Evolutionary conservation across 1,140 invertebrate species (phyloP), one percentile per base, ranked within the genome.

Genomic region (Drosophila seguyi): DNA sequence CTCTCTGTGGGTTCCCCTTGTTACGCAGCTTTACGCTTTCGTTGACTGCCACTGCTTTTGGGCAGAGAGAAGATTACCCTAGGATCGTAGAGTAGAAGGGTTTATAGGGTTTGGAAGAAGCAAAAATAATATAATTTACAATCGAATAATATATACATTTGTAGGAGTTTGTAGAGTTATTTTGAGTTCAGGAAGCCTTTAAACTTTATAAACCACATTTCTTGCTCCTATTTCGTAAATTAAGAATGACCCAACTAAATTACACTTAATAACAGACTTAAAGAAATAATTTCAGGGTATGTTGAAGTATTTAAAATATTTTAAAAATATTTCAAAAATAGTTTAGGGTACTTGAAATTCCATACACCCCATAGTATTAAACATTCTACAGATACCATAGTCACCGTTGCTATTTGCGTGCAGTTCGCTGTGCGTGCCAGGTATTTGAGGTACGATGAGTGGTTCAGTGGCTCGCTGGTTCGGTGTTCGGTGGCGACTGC

Each of bases 1-100:
- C 8, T 7, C 3, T 29, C 14, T 18, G n/a, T 59, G 52, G 47
- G 73, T 65, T 71, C 78, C 85, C 47, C 66, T 50, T 72, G 72
- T 87, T 87, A 88, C 79, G 84, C 75, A 80, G 62, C 34, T 38
- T 69, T 67, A 44, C 84, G 84, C 83, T 87, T 87, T 87, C 83
- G 61, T 83, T 87, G 69, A 56, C 75, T 66, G 58, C 60, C 63
- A 36, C 74, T 50, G 67, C 44, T 39, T 61, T 68, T 76, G 78
- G 69, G 20, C 13, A 22, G 31, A 31, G 18, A 7, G 10, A 34
- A 52, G 13, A 52, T 20, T 38, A 36, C 52, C 20, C 20, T 11
- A 0, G 11, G 7, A 25, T 38, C 0, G 14, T 6, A 14, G 18
- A 36, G 31, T 36, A 16, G 1, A 1, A 53, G 14, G 29, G 11